Percentiles rank a stretch among this genome's conserved stretches.
phyloP scores from a whole-genome alignment of 2,113 vertebrate genomes.

The Climacteris rufus region DNA sequence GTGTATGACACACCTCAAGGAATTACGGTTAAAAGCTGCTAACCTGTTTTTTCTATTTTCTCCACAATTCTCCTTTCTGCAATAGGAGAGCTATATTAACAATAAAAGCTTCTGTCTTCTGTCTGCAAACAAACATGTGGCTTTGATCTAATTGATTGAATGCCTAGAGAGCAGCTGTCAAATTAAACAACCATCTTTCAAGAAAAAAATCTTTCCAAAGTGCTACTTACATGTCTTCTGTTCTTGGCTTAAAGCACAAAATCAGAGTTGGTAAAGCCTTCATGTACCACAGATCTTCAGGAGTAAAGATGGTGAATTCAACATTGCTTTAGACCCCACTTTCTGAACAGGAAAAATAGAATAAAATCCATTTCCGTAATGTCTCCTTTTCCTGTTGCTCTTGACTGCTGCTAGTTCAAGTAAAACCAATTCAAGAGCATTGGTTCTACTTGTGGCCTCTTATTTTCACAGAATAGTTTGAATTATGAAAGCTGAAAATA shows the following conservation, averaged over 20 bases:
- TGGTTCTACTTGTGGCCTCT: neutral
- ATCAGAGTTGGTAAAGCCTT: neutral
- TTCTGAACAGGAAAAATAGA: neutral
- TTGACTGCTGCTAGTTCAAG: neutral
- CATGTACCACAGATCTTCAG: neutral
- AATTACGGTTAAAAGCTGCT: neutral
- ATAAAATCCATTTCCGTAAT: neutral
- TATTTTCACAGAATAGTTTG: neutral
- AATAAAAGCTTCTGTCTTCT: neutral
- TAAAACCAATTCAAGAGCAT: neutral
- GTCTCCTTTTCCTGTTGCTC: neutral
- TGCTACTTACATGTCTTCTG: neutral
- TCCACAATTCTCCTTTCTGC: neutral
- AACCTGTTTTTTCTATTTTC: neutral
- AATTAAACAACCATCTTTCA: neutral
- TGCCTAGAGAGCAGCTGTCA: neutral
- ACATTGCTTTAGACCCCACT: neutral
- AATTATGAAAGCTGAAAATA: neutral
- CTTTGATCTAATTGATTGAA: neutral
- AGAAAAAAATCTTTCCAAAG: neutral
- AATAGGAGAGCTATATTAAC: neutral
- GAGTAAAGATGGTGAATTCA: neutral
- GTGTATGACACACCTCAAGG: neutral
- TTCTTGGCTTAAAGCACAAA: neutral
- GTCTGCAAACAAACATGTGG: neutral